A percentile compares a stretch with the other conserved stretches of the same genome.
Evolutionary conservation across 2,113 vertebrate species (phyloP).

Genomic region (Oncorhynchus clarkii): DNA sequence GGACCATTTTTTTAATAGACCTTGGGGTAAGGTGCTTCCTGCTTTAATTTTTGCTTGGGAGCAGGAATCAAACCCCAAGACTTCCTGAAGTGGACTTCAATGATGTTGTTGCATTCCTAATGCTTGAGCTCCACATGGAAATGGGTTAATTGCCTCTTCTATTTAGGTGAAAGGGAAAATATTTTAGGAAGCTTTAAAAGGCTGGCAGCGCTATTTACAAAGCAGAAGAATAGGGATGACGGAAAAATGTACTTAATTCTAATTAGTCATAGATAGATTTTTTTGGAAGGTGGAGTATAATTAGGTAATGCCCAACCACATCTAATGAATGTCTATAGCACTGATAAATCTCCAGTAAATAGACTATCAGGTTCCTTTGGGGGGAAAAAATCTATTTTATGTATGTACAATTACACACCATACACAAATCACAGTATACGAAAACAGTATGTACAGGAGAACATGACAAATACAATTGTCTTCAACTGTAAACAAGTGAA

Average conservation of each 20-base stretch:
- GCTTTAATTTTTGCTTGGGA: no score
- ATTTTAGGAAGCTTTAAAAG: neutral
- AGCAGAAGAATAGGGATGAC: neutral
- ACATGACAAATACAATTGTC: conserved; percentile 52
- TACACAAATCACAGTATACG: conserved; percentile 51
- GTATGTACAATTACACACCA: conserved; percentile 64
- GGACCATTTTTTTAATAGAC: no score
- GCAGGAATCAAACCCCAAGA: conserved; percentile 54
- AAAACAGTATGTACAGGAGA: conserved; percentile 61
- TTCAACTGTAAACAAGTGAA: conserved; percentile 67
- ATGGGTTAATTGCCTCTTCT: neutral
- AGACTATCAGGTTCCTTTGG: conserved; percentile 26
- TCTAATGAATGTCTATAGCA: neutral
- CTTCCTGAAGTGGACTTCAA: conserved; percentile 36
- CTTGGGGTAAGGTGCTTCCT: no score
- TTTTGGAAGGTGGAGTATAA: no score
- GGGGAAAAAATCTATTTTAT: conserved; percentile 4
- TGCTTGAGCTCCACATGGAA: neutral
- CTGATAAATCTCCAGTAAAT: neutral
- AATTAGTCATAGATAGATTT: no score
- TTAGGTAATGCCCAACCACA: no score
- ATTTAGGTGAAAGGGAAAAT: neutral
- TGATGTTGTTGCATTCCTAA: conserved; percentile 7
- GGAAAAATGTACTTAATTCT: no score
- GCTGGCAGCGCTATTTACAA: neutral